Conservation (phyloP, 2,888 invertebrate species). For the Scaeva pyrastri region DNA sequence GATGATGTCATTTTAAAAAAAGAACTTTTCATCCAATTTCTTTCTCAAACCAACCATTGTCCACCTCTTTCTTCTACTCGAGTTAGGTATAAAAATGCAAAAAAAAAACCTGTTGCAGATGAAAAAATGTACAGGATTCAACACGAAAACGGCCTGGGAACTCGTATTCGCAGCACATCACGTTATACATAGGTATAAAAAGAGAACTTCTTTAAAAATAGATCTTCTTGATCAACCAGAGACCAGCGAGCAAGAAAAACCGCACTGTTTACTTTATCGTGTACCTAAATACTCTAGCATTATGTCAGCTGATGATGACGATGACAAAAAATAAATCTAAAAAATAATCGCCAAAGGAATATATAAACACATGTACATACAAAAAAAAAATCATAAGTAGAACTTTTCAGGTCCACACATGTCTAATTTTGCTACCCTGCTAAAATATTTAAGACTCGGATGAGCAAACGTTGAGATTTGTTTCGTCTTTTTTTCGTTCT, state of each 20-base stretch:
- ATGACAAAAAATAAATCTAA: slow-evolving; percentile 35
- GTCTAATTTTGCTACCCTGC: slow-evolving; percentile 67
- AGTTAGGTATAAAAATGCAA: neutral
- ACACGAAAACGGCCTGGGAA: slow-evolving; percentile 64
- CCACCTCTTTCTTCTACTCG: neutral
- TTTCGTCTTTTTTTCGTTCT: slow-evolving; percentile 17
- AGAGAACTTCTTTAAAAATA: slow-evolving; percentile 70
- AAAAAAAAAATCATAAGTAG: slow-evolving; percentile 54
- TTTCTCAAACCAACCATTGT: slow-evolving; percentile 16
- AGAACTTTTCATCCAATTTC: slow-evolving; percentile 48
- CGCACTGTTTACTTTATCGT: slow-evolving; percentile 72
- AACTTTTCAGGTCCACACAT: slow-evolving; percentile 74
- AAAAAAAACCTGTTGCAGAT: slow-evolving; percentile 69
- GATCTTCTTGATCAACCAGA: slow-evolving; percentile 35
- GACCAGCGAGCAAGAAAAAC: slow-evolving; percentile 37
- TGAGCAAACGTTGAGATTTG: slow-evolving; percentile 64
- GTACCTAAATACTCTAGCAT: slow-evolving; percentile 15
- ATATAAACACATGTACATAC: neutral
- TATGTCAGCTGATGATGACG: slow-evolving; percentile 70
- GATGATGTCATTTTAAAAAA: slow-evolving; percentile 68
- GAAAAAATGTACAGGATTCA: slow-evolving; percentile 44
- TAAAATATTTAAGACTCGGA: slow-evolving; percentile 61
- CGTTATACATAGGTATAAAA: slow-evolving; percentile 15
- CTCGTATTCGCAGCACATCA: slow-evolving; percentile 54
- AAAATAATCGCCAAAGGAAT: slow-evolving; percentile 39